Base-by-base conservation (phyloP, 2,113 vertebrate species). In the Coregonus clupeaformis region DNA sequence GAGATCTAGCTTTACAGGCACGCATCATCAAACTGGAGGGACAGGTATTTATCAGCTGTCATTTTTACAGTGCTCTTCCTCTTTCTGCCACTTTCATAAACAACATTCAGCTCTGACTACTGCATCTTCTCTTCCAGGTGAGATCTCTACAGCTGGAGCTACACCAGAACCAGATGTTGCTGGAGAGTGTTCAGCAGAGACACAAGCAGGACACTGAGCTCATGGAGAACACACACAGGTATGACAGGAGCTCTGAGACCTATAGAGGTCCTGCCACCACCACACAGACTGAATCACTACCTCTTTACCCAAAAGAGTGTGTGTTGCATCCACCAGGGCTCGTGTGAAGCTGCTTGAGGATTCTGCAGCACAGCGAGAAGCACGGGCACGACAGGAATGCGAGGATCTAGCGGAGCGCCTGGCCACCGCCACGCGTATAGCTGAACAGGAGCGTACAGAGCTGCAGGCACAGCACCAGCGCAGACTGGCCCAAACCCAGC, bases 161-260 rank as follows among this genome's bases (percentile, higher is more conserved):
- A 76, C 89, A 89, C 2, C 94, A 96, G 82, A 92, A 92, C 57
- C 89, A 84, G 27, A 82, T 91, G 69, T 75, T 97, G 72, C 80
- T 96, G 30, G 93, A 95, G 68, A 94, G 84, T 13, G 67, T 95
- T 47, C 94, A 95, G 75, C 90, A 93, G 84, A 84, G 82, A 32
- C 93, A 97, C 77, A 88, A 90, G 84, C 91, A 94, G 0, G 94
- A 97, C 45, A 79, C 94, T 36, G 90, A 95, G 66, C 91, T 96
- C 47, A 87, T 96, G 0, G 94, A 96, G 79, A 92, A 72, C 0
- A 73, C 93, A 1, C 94, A 97, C 86, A 97, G 93, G 96, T 95
- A 90, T 42, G 30, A 30, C 16, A n/a, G 49, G 22, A 47, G 3
- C 6, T 60, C 4, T 1, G 62, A 52, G 62, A 36, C n/a, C 16